Percentiles rank a stretch among this genome's conserved stretches.
Evolutionary conservation across 2,888 invertebrate species (phyloP).

Genomic region (Lacanobia wlatinum): DNA sequence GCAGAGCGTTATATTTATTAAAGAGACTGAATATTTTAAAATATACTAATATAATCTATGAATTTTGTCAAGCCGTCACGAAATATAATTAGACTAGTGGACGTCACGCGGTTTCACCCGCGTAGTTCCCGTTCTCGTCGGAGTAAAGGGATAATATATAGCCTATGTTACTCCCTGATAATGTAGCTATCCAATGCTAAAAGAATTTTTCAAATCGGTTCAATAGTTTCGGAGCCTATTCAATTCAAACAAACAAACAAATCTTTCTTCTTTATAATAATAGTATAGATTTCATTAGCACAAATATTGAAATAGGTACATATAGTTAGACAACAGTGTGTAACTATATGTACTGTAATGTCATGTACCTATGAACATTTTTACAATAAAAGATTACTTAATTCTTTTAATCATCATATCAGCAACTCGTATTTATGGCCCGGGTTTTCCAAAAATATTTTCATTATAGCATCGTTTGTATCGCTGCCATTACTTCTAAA

Average conservation of each 20-base stretch:
- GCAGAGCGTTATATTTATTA: slow-evolving; percentile 24
- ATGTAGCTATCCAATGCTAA: too few relatives aligned
- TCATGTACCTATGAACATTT: too few relatives aligned
- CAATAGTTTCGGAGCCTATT: too few relatives aligned
- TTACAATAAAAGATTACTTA: background rate
- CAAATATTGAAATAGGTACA: background rate
- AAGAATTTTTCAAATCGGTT: too few relatives aligned
- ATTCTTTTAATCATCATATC: slow-evolving; percentile 27
- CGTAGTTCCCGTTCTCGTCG: too few relatives aligned
- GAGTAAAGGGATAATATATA: too few relatives aligned
- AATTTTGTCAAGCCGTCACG: background rate
- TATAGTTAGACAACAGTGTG: too few relatives aligned
- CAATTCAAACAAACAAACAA: too few relatives aligned
- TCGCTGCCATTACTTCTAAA: slow-evolving; percentile 47
- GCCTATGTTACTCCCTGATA: too few relatives aligned
- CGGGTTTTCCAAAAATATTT: slow-evolving; percentile 42
- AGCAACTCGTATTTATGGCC: slow-evolving; percentile 9
- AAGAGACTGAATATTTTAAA: background rate
- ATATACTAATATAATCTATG: background rate
- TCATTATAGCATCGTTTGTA: slow-evolving; percentile 36
- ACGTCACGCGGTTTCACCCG: too few relatives aligned
- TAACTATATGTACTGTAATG: background rate
- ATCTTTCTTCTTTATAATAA: too few relatives aligned
- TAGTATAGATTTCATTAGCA: background rate
- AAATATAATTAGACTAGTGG: too few relatives aligned